Percentiles rank a stretch among this genome's conserved stretches.
Conservation (phyloP, 2,888 invertebrate species). For the Spicauda simplicius region DNA sequence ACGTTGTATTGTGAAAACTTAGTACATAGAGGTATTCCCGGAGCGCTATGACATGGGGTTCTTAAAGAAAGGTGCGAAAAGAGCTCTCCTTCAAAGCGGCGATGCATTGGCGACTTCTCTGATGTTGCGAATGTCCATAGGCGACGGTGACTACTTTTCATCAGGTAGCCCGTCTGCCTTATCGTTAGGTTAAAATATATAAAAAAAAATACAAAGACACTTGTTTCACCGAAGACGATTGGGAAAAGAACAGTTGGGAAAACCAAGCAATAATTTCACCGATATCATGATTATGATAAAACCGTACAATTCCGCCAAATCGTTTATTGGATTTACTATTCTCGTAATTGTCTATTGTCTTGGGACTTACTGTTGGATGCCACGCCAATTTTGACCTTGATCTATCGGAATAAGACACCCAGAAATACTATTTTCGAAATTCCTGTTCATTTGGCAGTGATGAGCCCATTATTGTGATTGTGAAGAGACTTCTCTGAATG, state of each 20-base stretch:
- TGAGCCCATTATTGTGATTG: constrained; percentile 41
- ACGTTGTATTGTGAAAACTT: no score
- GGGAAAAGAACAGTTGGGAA: constrained; percentile 24
- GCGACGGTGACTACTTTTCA: no score
- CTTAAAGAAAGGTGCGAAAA: no score
- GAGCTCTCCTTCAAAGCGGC: no score
- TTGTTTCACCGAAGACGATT: constrained; percentile 16
- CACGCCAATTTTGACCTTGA: constrained; percentile 39
- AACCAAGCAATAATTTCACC: constrained; percentile 43
- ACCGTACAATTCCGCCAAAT: constrained; percentile 42
- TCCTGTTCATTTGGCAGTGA: constrained; percentile 42
- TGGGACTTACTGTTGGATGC: constrained; percentile 37
- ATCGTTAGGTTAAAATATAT: no score
- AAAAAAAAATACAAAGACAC: no score
- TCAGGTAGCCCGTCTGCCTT: no score
- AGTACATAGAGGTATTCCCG: no score
- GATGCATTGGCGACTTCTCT: no score
- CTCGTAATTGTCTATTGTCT: constrained; percentile 48
- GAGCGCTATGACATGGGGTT: no score
- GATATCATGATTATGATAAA: constrained; percentile 44
- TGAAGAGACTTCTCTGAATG: constrained; percentile 38
- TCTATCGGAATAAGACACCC: constrained; percentile 30
- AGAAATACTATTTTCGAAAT: constrained; percentile 21
- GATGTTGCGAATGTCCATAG: no score
- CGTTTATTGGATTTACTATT: constrained; percentile 48